Evolutionary conservation across 1,140 invertebrate species (phyloP).

Genomic region (Oscheius sp.): DNA sequence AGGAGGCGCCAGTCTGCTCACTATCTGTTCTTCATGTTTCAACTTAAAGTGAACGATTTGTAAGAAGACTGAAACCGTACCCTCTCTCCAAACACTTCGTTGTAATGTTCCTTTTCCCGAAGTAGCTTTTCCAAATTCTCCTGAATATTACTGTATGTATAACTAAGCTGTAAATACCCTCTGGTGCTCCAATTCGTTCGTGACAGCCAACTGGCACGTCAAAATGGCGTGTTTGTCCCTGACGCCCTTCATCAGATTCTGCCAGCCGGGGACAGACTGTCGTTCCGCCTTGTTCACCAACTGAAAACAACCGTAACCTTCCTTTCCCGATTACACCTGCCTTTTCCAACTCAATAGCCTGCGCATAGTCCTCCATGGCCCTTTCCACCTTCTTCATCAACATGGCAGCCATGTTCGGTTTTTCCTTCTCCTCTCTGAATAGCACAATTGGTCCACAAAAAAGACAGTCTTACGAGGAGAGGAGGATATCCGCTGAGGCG

Average conservation of each 20-base stretch:
- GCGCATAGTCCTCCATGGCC: background rate
- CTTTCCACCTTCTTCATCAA: background rate
- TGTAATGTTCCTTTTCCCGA: conserved; percentile 6
- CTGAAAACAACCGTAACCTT: background rate
- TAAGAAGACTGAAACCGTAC: background rate
- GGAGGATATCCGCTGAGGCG: background rate
- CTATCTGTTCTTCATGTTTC: conserved; percentile 2
- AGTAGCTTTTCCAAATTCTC: conserved; percentile 19
- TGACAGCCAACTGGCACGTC: background rate
- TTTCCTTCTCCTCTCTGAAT: background rate
- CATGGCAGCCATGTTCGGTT: background rate
- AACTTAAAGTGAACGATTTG: background rate
- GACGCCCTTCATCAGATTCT: background rate
- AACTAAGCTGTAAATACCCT: background rate
- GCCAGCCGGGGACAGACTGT: background rate
- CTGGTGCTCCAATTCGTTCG: conserved; percentile 3
- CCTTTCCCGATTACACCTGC: background rate
- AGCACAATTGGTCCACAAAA: background rate
- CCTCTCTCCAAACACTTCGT: conserved; percentile 3
- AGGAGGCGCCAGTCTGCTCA: background rate
- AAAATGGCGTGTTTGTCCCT: background rate
- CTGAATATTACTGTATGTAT: background rate
- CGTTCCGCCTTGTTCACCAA: background rate
- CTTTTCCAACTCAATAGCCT: background rate
- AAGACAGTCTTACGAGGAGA: background rate